Evolutionary conservation across 2,888 invertebrate genomes (phyloP).

Genomic region (Bimastos eiseni): DNA sequence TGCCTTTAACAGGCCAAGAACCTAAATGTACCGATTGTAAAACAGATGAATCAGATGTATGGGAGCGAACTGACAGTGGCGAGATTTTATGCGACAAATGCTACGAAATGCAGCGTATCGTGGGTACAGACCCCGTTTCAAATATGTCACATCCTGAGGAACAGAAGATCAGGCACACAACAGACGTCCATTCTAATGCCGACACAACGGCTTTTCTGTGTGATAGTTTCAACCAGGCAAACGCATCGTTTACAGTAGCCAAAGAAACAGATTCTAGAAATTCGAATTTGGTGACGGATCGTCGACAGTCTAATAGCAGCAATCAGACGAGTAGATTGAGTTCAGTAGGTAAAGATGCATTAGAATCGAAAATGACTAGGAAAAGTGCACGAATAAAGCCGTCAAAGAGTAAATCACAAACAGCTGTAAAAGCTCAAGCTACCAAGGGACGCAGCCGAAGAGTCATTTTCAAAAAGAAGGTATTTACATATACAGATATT

Average conservation of each 20-base stretch:
- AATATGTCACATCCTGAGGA: not conserved
- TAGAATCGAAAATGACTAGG: constrained; percentile 36
- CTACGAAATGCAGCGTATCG: constrained; percentile 54
- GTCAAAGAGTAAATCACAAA: constrained; percentile 50
- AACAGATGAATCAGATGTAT: constrained; percentile 64
- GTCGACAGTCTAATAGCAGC: not conserved
- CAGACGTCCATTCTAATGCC: not conserved
- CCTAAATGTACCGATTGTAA: not conserved
- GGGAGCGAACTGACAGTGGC: constrained; percentile 76
- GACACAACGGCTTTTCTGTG: not conserved
- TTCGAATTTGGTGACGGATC: not conserved
- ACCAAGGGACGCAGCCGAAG: constrained; percentile 76
- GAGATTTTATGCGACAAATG: constrained; percentile 77
- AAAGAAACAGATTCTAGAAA: not conserved
- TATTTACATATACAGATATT: constrained; percentile 46
- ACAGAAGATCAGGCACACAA: not conserved
- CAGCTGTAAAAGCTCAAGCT: constrained; percentile 50
- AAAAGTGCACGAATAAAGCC: constrained; percentile 58
- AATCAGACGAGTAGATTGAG: not conserved
- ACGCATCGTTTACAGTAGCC: not conserved
- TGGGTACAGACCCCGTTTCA: not conserved
- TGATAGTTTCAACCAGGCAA: constrained; percentile 13
- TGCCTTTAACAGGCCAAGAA: constrained; percentile 2
- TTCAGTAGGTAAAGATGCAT: not conserved
- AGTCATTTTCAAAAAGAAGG: constrained; percentile 72